A percentile compares a stretch with the other conserved stretches of the same genome.
Conservation (phyloP, 2,113 vertebrate species). For the Ramphastos sulfuratus region DNA sequence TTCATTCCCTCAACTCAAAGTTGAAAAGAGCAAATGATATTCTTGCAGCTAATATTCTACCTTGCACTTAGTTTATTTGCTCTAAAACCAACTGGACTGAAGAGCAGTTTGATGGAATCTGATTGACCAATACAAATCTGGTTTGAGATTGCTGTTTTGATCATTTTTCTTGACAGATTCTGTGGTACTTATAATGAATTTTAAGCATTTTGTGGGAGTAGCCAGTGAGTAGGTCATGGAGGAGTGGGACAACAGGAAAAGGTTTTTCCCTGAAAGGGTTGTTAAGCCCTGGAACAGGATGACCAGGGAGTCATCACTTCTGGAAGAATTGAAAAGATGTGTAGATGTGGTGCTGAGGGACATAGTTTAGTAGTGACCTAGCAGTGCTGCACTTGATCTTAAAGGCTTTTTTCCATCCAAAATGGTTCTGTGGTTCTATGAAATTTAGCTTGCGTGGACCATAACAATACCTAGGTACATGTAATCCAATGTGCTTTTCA, state of each 20-base stretch:
- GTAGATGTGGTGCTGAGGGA: too few relatives aligned
- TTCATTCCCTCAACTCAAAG: neutral
- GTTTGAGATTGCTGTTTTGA: neutral
- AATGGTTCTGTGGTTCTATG: too few relatives aligned
- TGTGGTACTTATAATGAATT: neutral
- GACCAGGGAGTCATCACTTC: too few relatives aligned
- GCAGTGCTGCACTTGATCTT: too few relatives aligned
- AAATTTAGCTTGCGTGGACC: neutral
- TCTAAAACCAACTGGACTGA: neutral
- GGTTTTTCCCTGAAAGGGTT: too few relatives aligned
- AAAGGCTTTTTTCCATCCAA: too few relatives aligned
- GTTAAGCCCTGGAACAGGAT: too few relatives aligned
- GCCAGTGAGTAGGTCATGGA: rapidly evolving
- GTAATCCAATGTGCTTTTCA: neutral
- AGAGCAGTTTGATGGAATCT: neutral
- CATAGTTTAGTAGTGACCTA: too few relatives aligned
- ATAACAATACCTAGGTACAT: neutral
- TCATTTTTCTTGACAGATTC: neutral
- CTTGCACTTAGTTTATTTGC: neutral
- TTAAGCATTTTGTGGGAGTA: neutral
- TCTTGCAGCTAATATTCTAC: neutral
- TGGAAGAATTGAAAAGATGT: too few relatives aligned
- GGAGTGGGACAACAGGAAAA: too few relatives aligned
- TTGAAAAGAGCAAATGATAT: neutral
- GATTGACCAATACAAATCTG: neutral